Evolutionary conservation across 2,113 vertebrate genomes (phyloP), one percentile per base, ranked within the genome.

Genomic region (Stegastes partitus): DNA sequence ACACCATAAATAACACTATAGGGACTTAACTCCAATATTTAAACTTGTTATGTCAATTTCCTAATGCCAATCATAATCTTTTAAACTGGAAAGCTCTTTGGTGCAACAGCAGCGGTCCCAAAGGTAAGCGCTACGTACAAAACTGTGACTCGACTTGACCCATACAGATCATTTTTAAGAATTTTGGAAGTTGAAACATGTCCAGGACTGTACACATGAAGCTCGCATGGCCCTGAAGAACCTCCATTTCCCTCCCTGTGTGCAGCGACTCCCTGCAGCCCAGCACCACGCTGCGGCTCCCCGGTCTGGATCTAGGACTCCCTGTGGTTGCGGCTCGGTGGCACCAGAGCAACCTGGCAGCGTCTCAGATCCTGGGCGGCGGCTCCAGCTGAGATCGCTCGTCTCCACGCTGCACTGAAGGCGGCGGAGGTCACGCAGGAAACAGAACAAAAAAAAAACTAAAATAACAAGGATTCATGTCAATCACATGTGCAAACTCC

Each of bases 321-420:
- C 75, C 56, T 72, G 64, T 62, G 80, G 80, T 81, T 84, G 79
- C 2, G 50, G 77, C 66, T 68, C 55, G 26, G 78, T 68, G 81
- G 74, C 84, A 79, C 72, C 58, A 47, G 25, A 58, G 62, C 6
- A 28, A 59, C 69, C 77, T 88, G 88, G 84, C 88, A 76, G 50
- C 11, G 7, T 61, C 63, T 73, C 58, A 66, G 76, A 64, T 62
- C 67, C 67, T 74, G 84, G 81, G 81, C 58, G 67, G 77, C 19
- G 81, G 80, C 49, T 74, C 67, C 73, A 76, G 51, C 44, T 67
- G 37, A 50, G 8, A 54, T 63, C 4, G n/a, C 31, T 64, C 57
- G 66, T 71, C 51, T 69, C 26, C 26, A 62, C 66, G 22, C 31
- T 23, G n/a, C 18, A 15, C 15, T 39, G 31, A 69, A 59, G 14